Conservation (phyloP, 2,888 invertebrate genomes). For the Ceriagrion tenellum region DNA sequence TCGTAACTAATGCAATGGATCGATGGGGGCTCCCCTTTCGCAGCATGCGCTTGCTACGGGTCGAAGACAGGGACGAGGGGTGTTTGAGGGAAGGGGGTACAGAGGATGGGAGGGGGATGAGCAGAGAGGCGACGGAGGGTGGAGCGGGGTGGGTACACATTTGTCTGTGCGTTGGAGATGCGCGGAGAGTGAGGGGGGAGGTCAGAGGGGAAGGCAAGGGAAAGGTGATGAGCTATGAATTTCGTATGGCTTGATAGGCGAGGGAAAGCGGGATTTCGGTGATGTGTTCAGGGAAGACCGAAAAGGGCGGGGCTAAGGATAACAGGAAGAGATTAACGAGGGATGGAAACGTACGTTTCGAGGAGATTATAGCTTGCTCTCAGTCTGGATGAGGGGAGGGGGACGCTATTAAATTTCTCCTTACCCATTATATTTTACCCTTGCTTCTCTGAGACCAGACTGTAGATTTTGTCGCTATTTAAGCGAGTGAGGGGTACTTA, state of each 20-base stretch:
- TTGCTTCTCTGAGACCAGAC: too few relatives aligned
- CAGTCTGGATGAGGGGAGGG: too few relatives aligned
- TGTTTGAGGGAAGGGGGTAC: background rate
- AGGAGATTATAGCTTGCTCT: too few relatives aligned
- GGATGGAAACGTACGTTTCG: too few relatives aligned
- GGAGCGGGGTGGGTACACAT: background rate
- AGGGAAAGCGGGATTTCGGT: background rate
- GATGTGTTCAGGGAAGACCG: background rate
- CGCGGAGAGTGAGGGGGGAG: background rate
- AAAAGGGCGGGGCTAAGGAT: background rate
- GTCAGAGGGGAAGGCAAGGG: background rate
- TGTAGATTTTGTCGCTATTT: too few relatives aligned
- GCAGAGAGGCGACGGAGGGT: too few relatives aligned
- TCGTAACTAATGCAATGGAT: conserved; percentile 34
- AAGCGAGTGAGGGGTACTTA: too few relatives aligned
- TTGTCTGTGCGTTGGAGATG: background rate
- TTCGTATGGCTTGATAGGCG: background rate
- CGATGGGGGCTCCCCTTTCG: conserved; percentile 42
- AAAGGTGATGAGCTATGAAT: background rate
- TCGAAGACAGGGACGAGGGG: background rate
- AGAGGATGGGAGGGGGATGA: background rate
- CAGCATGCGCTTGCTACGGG: conserved; percentile 32
- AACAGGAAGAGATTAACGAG: background rate
- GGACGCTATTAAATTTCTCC: too few relatives aligned
- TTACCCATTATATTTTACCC: too few relatives aligned